A percentile compares a stretch with the other conserved stretches of the same genome.
Conservation (phyloP, 2,113 vertebrate species). For the Dolichotis patagonum region DNA sequence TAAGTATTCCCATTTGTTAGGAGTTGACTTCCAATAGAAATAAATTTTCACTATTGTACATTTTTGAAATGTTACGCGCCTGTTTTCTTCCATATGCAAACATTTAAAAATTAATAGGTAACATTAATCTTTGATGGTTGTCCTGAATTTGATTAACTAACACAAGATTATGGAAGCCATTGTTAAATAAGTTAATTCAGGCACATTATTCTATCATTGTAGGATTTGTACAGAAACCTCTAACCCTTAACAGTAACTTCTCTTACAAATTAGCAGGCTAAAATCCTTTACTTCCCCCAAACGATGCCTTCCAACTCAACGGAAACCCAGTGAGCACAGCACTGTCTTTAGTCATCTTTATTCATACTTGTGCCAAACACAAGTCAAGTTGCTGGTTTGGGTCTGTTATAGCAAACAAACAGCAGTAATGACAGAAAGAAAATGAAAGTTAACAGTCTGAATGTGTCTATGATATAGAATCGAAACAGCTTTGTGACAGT, state of each 20-base stretch:
- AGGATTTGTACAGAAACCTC: neutral
- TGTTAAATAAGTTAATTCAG: neutral
- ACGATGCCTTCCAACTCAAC: neutral
- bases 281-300: neutral
- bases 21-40: neutral
- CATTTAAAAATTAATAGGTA: neutral
- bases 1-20: neutral
- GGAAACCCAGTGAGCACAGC: neutral
- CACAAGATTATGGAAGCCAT: neutral
- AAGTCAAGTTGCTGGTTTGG: neutral
- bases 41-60: neutral
- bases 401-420: neutral
- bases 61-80: neutral
- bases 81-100: neutral
- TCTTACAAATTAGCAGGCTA: neutral
- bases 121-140: neutral
- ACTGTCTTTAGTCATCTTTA: neutral
- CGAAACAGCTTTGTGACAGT: neutral
- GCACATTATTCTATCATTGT: neutral
- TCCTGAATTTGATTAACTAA: constrained; percentile 4
- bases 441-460: neutral
- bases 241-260: neutral
- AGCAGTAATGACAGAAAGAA: neutral
- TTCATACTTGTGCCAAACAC: neutral
- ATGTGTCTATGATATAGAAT: neutral